These are phyloP conservation scores for Trachelus tabidus DNA, from an alignment of 2,888 invertebrate genomes.

Conservation along the genomic window DNA sequence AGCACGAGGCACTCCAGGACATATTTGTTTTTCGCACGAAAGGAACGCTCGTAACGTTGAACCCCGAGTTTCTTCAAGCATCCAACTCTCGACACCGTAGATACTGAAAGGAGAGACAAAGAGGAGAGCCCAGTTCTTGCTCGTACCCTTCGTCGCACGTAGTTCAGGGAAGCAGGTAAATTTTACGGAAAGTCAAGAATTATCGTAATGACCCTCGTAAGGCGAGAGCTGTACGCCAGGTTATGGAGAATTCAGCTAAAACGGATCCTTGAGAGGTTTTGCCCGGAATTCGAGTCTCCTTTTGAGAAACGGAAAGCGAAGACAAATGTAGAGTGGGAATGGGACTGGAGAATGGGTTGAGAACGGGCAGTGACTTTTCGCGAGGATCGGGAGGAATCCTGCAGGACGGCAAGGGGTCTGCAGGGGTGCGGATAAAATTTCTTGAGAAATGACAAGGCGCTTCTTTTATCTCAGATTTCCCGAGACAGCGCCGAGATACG, in stretches of 20 bases:
- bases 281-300: neutral
- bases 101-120: neutral
- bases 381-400: neutral
- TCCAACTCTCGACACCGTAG: neutral
- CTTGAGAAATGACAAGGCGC: slow-evolving; percentile 33
- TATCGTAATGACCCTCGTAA: neutral
- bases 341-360: neutral
- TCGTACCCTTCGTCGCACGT: neutral
- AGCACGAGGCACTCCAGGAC: slow-evolving; percentile 31
- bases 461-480: slow-evolving; percentile 38
- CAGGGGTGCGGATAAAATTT: neutral
- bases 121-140: neutral
- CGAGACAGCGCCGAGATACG: slow-evolving; percentile 12
- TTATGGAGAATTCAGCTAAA: neutral
- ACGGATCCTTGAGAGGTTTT: neutral
- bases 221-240: neutral
- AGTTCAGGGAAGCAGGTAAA: neutral
- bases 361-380: neutral
- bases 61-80: neutral
- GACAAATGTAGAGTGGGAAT: neutral
- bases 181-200: neutral
- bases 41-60: neutral
- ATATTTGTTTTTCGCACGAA: slow-evolving; percentile 36
- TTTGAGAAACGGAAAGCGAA: neutral
- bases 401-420: neutral